Base-by-base conservation (phyloP, 2,113 vertebrate species). In the Theristicus caerulescens region DNA sequence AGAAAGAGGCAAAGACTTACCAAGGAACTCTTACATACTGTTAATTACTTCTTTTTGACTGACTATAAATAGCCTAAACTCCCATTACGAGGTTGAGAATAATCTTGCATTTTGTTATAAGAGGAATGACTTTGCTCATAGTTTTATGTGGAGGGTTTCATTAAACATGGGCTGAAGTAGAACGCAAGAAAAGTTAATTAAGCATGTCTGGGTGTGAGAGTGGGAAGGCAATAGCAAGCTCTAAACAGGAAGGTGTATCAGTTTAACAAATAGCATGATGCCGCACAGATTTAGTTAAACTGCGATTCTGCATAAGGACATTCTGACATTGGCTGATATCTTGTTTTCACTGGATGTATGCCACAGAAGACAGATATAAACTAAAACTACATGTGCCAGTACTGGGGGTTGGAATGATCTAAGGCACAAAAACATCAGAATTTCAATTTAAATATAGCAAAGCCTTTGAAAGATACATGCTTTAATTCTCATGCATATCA, bases 11-110 rank as follows among this genome's bases (percentile, higher is more conserved):
- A 70, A 89, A 90, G 51, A 71, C 19, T 66, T 83, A 34, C 14
- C 34, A 90, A 54, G 38, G 15, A 85, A 81, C 61, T 86, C 29
- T 76, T 59, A 86, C 1, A 2, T 58, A 78, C 26, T 79, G 31
- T 72, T 83, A 94, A 93, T 93, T 85, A 88, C 66, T 88, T 85
- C 8, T 76, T 91, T 94, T 52, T 83, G 22, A 65, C 29, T 73
- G 31, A 82, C 42, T 88, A 73, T 67, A 91, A 93, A 86, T 34
- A 93, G 66, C 32, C 16, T 77, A 21, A 92, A 74, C 18, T 76
- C 36, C 62, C 19, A 47, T 88, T 94, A 66, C 58, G 47, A 67
- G 29, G 4, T 49, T 74, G 29, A 71, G 52, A 80, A 88, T 74
- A 73, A 80, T 52, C 86, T 91, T 84, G 36, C 9, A 42, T 88